phyloP scores from a whole-genome alignment of 2,113 vertebrate species.

The Lota lota region DNA sequence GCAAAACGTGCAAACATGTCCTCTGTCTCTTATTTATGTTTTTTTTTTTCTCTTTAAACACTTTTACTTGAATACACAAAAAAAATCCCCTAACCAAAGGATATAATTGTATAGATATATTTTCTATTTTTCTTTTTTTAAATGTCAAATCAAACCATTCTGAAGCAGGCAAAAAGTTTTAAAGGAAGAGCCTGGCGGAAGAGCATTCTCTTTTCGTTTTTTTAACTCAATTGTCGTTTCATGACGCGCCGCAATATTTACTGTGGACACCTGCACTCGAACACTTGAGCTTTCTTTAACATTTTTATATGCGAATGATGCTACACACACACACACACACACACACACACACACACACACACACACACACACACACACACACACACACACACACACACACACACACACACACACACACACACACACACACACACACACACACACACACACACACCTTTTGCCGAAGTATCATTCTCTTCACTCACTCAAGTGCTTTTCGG shows the following conservation, averaged over 20 bases:
- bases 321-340: too few species aligned
- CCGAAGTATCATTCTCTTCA: neutral
- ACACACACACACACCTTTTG: neutral
- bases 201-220: constrained; percentile 55
- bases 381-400: too few species aligned
- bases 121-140: constrained; percentile 55
- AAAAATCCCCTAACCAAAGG: constrained; percentile 56
- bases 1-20: too few species aligned
- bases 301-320: constrained; percentile 50
- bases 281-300: constrained; percentile 53
- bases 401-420: too few species aligned
- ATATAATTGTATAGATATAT: constrained; percentile 52
- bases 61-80: constrained; percentile 58
- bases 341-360: too few species aligned
- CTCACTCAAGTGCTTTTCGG: constrained; percentile 47
- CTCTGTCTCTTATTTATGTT: constrained; percentile 6
- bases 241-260: constrained; percentile 50
- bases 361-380: too few species aligned
- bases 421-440: too few species aligned
- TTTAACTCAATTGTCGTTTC: constrained; percentile 43
- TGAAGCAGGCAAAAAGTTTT: constrained; percentile 13
- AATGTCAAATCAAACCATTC: constrained; percentile 30
- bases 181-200: constrained; percentile 15
- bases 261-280: constrained; percentile 64
- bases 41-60: constrained; percentile 36